Evolutionary conservation across 2,888 invertebrate species (phyloP).

Genomic region (Lucinisca nassula): DNA sequence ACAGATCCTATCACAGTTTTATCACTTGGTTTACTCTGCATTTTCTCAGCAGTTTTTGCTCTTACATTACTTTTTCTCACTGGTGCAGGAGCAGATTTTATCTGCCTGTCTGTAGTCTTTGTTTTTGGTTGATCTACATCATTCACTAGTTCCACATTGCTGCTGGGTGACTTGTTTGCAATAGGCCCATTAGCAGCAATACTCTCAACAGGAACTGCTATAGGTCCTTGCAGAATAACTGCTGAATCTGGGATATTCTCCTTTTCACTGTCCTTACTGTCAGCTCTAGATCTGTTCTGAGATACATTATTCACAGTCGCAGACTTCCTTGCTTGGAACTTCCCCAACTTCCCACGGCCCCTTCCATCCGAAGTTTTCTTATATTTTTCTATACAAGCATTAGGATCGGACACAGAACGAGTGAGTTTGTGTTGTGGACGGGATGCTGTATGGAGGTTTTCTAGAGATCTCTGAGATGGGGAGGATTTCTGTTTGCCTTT

Average conservation of each 20-base stretch:
- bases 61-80: conserved; percentile 4
- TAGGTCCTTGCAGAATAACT: neutral
- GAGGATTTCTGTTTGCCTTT: conserved; percentile 88
- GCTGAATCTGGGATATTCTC: conserved; percentile 77
- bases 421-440: conserved; percentile 71
- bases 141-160: conserved; percentile 7
- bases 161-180: neutral
- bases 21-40: conserved; percentile 7
- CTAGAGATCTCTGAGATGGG: conserved; percentile 80
- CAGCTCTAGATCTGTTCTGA: conserved; percentile 54
- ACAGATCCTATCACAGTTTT: neutral
- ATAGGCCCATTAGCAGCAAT: neutral
- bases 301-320: neutral
- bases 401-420: conserved; percentile 79
- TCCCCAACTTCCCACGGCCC: neutral
- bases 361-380: conserved; percentile 21
- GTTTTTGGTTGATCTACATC: conserved; percentile 13
- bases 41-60: neutral
- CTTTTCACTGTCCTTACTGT: conserved; percentile 83
- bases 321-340: neutral
- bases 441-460: conserved; percentile 74
- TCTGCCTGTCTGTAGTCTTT: neutral
- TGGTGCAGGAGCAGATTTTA: neutral
- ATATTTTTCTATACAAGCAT: conserved; percentile 59
- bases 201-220: neutral